Evolutionary conservation across 2,888 invertebrate species (phyloP).

Genomic region (Taphrorychus bicolor): DNA sequence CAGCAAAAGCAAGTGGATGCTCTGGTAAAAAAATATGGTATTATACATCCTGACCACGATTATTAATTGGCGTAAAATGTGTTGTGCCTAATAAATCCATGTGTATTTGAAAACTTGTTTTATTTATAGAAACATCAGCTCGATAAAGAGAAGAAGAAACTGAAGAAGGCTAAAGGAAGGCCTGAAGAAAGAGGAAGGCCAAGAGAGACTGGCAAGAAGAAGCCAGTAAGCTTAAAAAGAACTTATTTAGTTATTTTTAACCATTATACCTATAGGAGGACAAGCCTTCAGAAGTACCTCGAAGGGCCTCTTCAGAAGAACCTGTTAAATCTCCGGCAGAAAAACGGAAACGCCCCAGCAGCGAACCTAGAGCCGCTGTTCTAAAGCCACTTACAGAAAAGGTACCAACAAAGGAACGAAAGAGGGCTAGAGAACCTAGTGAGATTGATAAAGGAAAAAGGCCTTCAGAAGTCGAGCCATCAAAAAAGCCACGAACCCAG

Average conservation of each 20-base stretch:
- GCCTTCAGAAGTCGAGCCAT: too few relatives aligned
- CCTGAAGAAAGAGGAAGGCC: neutral
- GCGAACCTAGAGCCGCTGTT: constrained; percentile 30
- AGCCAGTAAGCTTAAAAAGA: too few relatives aligned
- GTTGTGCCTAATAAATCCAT: neutral
- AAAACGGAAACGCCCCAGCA: constrained; percentile 44
- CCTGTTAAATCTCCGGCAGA: neutral
- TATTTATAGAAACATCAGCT: constrained; percentile 10
- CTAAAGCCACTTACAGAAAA: constrained; percentile 34
- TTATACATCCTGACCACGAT: constrained; percentile 18
- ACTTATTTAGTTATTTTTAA: too few relatives aligned
- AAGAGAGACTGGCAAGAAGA: too few relatives aligned
- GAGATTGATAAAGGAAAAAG: too few relatives aligned
- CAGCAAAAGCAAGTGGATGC: constrained; percentile 48
- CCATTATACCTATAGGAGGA: neutral
- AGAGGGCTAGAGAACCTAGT: constrained; percentile 9
- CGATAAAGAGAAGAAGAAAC: constrained; percentile 8
- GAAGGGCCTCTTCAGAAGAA: constrained; percentile 18
- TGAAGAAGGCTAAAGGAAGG: constrained; percentile 2
- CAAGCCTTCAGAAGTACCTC: too few relatives aligned
- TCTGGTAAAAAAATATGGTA: constrained; percentile 45
- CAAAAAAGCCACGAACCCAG: too few relatives aligned
- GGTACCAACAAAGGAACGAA: neutral
- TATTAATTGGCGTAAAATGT: too few relatives aligned
- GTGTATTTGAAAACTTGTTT: neutral